Base-by-base conservation (phyloP, 1,140 invertebrate species). In the Drusus annulatus region DNA sequence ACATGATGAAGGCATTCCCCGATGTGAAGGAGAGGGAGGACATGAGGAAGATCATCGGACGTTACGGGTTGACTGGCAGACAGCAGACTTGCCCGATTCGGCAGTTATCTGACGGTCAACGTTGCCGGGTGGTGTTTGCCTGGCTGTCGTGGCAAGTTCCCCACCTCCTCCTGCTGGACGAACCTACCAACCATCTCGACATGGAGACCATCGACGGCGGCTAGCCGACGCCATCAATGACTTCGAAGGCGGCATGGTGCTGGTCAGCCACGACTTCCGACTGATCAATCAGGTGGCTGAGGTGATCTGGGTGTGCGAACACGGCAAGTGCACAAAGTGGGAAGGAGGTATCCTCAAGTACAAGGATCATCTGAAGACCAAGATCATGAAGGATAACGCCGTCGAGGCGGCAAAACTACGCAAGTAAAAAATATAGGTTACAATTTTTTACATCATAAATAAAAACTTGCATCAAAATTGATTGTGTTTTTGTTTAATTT, bases 151-250 rank as follows among this genome's bases (percentile, higher is more conserved):
- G 96, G 96, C 96, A 98, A 90, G 94, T 93, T 28, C 98, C 98
- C 5, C 98, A 99, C 91, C 89, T 99, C 76, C 90, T 99, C 54
- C 89, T 99, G 6, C 90, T 99, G 28, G 98, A 99, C 88, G 98
- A 99, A 93, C 98, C 98, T 84, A 99, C 98, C 23, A 99, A 99
- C 93, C 98, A 99, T 87, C 93, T 99, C 87, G 98, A 99, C 86
- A 99, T 99, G 94, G 98, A 99, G 90, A 99, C 98, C 0, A 99
- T 99, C 81, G 99, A 99, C 90, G 96, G 98, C 0, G n/a, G n/a
- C 90, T 99, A 8, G 99, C 97, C 10, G 98, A 99, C 81, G 99
- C 98, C 19, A 96, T 99, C 74, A 98, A 98, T 86, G 96, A 98
- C 84, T 99, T 99, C 87, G 96, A 98, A 85, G 99, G 99, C 45